These are phyloP conservation scores for Sisyra terminalis DNA, from an alignment of 2,888 invertebrate genomes.

Conservation along the genomic window DNA sequence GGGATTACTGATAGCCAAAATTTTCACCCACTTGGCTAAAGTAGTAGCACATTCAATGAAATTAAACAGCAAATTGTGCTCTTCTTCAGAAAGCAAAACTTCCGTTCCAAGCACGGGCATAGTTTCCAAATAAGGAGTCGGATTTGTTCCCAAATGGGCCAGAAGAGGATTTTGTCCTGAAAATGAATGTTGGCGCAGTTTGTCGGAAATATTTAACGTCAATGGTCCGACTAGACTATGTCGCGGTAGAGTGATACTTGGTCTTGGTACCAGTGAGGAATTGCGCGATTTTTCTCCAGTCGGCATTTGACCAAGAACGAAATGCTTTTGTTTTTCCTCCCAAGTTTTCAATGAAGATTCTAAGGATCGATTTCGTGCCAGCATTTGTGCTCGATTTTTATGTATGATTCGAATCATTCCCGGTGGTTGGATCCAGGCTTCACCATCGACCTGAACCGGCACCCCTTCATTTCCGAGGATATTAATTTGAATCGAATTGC, in stretches of 20 bases:
- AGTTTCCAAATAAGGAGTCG: slow-evolving; percentile 10
- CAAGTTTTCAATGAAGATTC: slow-evolving; percentile 79
- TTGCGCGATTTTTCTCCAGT: slow-evolving; percentile 27
- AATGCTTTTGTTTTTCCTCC: slow-evolving; percentile 65
- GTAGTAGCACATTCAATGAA: slow-evolving; percentile 73
- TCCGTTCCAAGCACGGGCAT: slow-evolving; percentile 23
- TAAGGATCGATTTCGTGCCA: slow-evolving; percentile 77
- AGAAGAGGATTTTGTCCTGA: slow-evolving; percentile 22
- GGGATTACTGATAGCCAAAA: slow-evolving; percentile 47
- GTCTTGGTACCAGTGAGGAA: slow-evolving; percentile 21
- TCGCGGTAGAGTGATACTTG: slow-evolving; percentile 20
- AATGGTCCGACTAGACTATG: slow-evolving; percentile 24
- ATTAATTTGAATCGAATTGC: slow-evolving; percentile 89
- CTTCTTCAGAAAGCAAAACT: slow-evolving; percentile 38
- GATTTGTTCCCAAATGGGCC: slow-evolving; percentile 11
- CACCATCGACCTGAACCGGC: slow-evolving; percentile 93
- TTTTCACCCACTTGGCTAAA: slow-evolving; percentile 68
- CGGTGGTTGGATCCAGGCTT: slow-evolving; percentile 95
- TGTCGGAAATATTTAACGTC: slow-evolving; percentile 23
- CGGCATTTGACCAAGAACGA: slow-evolving; percentile 30
- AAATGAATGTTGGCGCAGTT: slow-evolving; percentile 26
- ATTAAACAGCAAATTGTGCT: slow-evolving; percentile 51
- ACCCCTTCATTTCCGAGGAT: slow-evolving; percentile 82
- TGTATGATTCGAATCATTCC: slow-evolving; percentile 92
- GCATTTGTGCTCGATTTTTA: slow-evolving; percentile 93